Evolutionary conservation across 2,113 vertebrate genomes (phyloP), one percentile per base, ranked within the genome.

Genomic region (Otocyon megalotis): DNA sequence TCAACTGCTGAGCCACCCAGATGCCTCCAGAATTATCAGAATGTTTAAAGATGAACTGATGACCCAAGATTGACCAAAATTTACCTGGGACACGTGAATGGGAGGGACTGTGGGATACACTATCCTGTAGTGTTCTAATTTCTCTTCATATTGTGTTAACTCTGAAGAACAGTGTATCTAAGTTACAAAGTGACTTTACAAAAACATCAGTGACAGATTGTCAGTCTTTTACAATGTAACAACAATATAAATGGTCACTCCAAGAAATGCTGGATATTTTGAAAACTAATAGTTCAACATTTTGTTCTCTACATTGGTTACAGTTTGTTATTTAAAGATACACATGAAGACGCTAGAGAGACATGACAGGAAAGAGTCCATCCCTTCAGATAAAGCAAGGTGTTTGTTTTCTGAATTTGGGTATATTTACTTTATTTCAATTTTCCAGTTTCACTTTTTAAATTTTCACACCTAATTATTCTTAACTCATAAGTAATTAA

Each of bases 311-410:
- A 43, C 26, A 6, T 56, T 86, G 2, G 19, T 92, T 19, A 58
- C 53, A 28, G 8, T 83, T 15, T 95, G 71, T 53, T 53, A 11
- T 82, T 86, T 90, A 96, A 96, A 88, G 13, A 89, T 3, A 56
- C 22, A 76, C 4, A 26, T 58, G 53, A 90, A 82, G 5, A 63
- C 74, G 30, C 4, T 58, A 88, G 7, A 92, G 17, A 76, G 20
- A 77, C 14, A 63, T 20, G 16, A 62, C 9, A 92, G 5, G 28
- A 43, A 65, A 91, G 48, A 71, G 12, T 69, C 6, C 0, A 8
- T 67, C 53, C 30, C 35, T 86, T 60, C 16, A 89, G 54, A 86
- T n/a, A 81, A 85, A 62, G 3, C 16, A 15, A 37, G 20, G 24
- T 60, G 4, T 2, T 83, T 84, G 2, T 83, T 72, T 89, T 74